A percentile compares a stretch with the other conserved stretches of the same genome.
These are phyloP conservation scores for Trachymyrmex septentrionalis DNA, from an alignment of 1,140 invertebrate species.

Conservation along the genomic window DNA sequence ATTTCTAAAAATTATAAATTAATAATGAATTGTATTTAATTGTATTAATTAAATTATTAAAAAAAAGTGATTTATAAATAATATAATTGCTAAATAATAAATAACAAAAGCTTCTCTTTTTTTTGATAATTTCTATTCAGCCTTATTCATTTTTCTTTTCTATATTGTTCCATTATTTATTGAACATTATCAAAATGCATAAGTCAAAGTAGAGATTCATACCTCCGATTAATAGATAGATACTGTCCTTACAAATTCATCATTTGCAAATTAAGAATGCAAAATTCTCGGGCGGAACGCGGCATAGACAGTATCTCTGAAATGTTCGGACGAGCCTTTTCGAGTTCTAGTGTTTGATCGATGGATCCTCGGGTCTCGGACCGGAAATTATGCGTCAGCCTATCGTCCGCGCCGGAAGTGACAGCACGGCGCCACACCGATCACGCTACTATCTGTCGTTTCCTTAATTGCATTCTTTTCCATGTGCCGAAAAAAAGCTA, in stretches of 20 bases:
- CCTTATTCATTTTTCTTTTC: background rate
- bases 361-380: conserved; percentile 82
- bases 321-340: conserved; percentile 71
- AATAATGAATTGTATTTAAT: background rate
- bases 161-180: background rate
- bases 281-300: conserved; percentile 71
- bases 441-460: conserved; percentile 85
- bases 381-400: conserved; percentile 87
- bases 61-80: background rate
- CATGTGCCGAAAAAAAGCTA: conserved; percentile 50
- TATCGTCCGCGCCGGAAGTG: conserved; percentile 83
- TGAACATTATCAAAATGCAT: background rate
- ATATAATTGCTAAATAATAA: background rate
- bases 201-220: background rate
- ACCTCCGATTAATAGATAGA: background rate
- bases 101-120: background rate
- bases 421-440: conserved; percentile 80
- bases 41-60: background rate
- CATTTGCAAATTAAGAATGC: conserved; percentile 23
- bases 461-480: conserved; percentile 79
- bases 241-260: conserved; percentile 12
- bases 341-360: conserved; percentile 85
- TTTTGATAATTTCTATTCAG: background rate
- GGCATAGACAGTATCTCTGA: conserved; percentile 73
- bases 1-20: background rate